These are phyloP conservation scores for Gymnothorax javanicus DNA, from an alignment of 2,797 vertebrate genomes.

Conservation along the genomic window DNA sequence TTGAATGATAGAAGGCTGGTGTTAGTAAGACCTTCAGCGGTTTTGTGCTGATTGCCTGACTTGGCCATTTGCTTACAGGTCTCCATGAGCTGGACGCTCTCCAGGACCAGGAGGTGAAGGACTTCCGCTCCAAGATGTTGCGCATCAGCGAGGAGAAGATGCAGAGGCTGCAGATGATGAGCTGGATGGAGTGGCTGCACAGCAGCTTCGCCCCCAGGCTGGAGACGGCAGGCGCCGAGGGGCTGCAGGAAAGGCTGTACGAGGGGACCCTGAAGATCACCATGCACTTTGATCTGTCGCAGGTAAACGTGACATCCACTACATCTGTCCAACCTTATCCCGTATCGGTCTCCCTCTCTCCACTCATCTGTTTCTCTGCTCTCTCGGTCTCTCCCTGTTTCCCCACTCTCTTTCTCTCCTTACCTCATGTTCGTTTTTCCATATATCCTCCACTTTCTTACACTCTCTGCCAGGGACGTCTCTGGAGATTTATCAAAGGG, in stretches of 20 bases:
- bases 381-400: neutral
- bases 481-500: neutral
- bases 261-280: slow-evolving; percentile 86
- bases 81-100: slow-evolving; percentile 94
- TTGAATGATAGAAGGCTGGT: neutral
- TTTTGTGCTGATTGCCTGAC: neutral
- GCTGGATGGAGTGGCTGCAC: slow-evolving; percentile 89
- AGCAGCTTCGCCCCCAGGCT: slow-evolving; percentile 88
- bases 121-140: slow-evolving; percentile 92
- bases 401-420: slow-evolving; percentile 18
- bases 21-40: neutral
- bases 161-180: slow-evolving; percentile 82
- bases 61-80: slow-evolving; percentile 66
- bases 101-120: slow-evolving; percentile 92
- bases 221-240: slow-evolving; percentile 74
- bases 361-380: neutral
- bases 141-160: slow-evolving; percentile 89
- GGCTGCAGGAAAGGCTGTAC: slow-evolving; percentile 75
- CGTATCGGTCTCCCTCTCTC: neutral
- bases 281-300: slow-evolving; percentile 91
- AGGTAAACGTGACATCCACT: slow-evolving; percentile 68
- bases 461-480: neutral
- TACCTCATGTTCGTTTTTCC: neutral
- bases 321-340: neutral
- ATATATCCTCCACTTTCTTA: neutral